A percentile compares a stretch with the other conserved stretches of the same genome.
phyloP scores from a whole-genome alignment of 2,888 invertebrate genomes.

The Lasioglossum figueresi region DNA sequence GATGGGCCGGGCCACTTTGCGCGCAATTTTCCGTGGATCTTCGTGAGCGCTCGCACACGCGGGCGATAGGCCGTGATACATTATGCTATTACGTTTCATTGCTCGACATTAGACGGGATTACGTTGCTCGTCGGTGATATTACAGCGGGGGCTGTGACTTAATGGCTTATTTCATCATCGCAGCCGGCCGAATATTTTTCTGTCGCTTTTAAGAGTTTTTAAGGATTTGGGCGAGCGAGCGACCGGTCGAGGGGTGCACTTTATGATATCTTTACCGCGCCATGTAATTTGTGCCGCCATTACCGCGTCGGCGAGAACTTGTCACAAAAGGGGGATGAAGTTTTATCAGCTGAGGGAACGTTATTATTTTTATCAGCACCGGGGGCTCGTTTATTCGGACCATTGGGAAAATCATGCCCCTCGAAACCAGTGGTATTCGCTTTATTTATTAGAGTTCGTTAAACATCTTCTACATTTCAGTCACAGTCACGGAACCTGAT shows the following conservation, averaged over 20 bases:
- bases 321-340: slow-evolving; percentile 22
- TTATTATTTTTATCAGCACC: slow-evolving; percentile 41
- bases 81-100: slow-evolving; percentile 57
- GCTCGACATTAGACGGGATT: slow-evolving; percentile 69
- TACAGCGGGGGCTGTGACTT: slow-evolving; percentile 53
- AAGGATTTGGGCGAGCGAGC: slow-evolving; percentile 1
- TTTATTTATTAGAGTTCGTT: no score
- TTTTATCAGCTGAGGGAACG: slow-evolving; percentile 23
- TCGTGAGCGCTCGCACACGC: neutral
- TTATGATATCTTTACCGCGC: slow-evolving; percentile 26
- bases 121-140: slow-evolving; percentile 57
- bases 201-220: slow-evolving; percentile 29
- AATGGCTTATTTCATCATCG: slow-evolving; percentile 71
- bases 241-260: neutral
- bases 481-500: no score
- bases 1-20: slow-evolving; percentile 25
- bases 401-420: neutral
- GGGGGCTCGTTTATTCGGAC: slow-evolving; percentile 9
- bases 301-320: slow-evolving; percentile 28
- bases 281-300: slow-evolving; percentile 36
- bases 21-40: neutral
- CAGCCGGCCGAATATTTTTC: slow-evolving; percentile 36
- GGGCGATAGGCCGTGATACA: slow-evolving; percentile 65
- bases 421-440: neutral
- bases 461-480: no score